Evolutionary conservation across 2,797 vertebrate species (phyloP), one percentile per base, ranked within the genome.

Genomic region (Coregonus suidteri): DNA sequence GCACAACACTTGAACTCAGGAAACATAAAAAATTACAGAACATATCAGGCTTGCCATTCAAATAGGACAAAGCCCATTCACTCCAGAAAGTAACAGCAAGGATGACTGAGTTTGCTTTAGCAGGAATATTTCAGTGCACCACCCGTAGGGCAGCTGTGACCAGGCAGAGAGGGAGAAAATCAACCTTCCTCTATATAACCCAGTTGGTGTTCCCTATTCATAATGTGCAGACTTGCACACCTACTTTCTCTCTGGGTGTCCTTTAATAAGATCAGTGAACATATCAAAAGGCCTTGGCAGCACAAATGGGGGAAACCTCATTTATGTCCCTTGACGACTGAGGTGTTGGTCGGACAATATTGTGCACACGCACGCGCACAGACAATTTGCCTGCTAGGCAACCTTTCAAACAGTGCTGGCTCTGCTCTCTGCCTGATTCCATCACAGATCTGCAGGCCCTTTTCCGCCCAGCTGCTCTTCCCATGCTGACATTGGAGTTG

Each of bases 361-460:
- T n/a, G 1, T 30, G 52, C 51, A 54, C 71, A 76, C 77, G 68
- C 64, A 65, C 41, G 78, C 69, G 67, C 65, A 68, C 66, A 62
- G 75, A 78, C 64, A 81, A 47, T 47, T 11, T 47, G 41, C 9
- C 71, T 87, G 71, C 77, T 85, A 79, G 85, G 83, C 77, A 86
- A 82, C 79, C 78, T 85, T 83, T 84, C 82, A 84, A 77, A 83
- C 89, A 70, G 84, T 1, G 75, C 76, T 79, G 84, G 79, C 83
- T 88, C 87, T 85, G 81, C 88, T 89, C 85, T 71, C 87, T 90
- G 84, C 85, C 83, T 88, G 88, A 88, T 91, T 91, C 89, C 86
- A 93, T 91, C 89, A 89, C 85, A 81, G 84, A 91, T 84, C 89
- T 84, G 86, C 88, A 81, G 91, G 90, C 88, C 82, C 84, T 81